Percentiles rank a stretch among this genome's conserved stretches.
These are phyloP conservation scores for Leptarthrus brevirostris DNA, from an alignment of 2,888 invertebrate genomes.

Conservation along the genomic window DNA sequence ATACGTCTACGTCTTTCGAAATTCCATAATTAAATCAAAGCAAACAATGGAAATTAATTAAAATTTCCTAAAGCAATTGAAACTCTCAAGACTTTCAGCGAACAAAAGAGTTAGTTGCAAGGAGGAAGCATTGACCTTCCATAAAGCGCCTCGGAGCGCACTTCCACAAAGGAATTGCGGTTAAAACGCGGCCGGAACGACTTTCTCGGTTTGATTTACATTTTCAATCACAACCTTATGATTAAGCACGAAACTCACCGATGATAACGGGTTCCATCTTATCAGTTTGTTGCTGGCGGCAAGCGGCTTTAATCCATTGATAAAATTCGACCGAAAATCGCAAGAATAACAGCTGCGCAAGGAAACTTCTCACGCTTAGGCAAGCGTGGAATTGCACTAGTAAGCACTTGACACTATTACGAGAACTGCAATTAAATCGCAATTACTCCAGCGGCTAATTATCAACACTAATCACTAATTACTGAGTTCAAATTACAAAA, in stretches of 20 bases:
- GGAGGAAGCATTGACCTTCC: neutral
- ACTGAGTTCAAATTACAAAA: neutral
- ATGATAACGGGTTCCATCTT: constrained; percentile 45
- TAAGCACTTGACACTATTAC: neutral
- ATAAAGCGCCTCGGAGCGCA: neutral
- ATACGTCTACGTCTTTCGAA: too few species aligned
- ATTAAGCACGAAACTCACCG: constrained; percentile 16
- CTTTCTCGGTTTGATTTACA: too few species aligned
- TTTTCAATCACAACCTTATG: too few species aligned
- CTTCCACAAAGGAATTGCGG: neutral
- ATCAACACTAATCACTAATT: constrained; percentile 12
- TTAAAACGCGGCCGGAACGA: neutral
- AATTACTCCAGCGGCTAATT: neutral
- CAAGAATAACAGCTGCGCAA: neutral
- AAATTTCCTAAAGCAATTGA: neutral
- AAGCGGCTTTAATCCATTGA: constrained; percentile 30
- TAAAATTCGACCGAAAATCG: neutral
- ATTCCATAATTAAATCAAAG: neutral
- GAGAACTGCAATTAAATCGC: neutral
- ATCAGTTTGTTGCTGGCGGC: neutral
- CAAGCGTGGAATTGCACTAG: too few species aligned
- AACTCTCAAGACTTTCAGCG: neutral
- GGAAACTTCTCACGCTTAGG: neutral
- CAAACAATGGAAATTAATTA: neutral
- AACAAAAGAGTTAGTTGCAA: neutral